These are phyloP conservation scores for Scyliorhinus canicula DNA, from an alignment of 2,797 vertebrate species.

Conservation along the genomic window DNA sequence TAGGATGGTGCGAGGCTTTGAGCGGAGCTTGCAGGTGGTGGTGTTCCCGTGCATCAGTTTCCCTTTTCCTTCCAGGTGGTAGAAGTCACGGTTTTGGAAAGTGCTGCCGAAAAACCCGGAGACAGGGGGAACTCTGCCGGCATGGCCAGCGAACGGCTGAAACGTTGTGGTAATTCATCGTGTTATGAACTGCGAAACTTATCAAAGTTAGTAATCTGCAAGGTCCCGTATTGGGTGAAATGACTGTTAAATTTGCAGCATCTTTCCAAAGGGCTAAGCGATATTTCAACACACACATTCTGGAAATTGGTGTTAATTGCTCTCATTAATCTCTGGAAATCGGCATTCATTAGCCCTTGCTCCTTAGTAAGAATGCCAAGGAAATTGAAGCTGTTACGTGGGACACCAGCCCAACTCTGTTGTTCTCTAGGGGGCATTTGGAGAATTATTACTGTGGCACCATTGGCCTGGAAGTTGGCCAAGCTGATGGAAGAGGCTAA, in stretches of 20 bases:
- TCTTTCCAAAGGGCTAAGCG: neutral
- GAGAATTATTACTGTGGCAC: neutral
- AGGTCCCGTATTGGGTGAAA: neutral
- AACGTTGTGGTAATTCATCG: neutral
- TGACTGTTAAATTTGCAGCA: neutral
- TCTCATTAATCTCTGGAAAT: neutral
- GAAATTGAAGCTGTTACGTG: neutral
- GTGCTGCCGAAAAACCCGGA: no score
- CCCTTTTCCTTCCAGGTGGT: no score
- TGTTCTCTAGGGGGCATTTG: neutral
- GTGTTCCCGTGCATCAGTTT: no score
- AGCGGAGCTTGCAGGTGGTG: no score
- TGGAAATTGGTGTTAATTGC: neutral
- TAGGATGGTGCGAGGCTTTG: no score
- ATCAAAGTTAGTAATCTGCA: neutral
- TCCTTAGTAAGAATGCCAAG: neutral
- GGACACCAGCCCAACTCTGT: neutral
- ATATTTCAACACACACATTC: neutral
- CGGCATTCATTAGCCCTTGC: neutral
- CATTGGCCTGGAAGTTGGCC: neutral
- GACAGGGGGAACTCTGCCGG: no score
- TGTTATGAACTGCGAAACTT: neutral
- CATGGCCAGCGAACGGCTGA: no score
- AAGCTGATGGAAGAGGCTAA: neutral
- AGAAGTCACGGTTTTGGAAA: no score